Base-by-base conservation (phyloP, 1,140 invertebrate genomes). In the Pemphigus obesinymphae region DNA sequence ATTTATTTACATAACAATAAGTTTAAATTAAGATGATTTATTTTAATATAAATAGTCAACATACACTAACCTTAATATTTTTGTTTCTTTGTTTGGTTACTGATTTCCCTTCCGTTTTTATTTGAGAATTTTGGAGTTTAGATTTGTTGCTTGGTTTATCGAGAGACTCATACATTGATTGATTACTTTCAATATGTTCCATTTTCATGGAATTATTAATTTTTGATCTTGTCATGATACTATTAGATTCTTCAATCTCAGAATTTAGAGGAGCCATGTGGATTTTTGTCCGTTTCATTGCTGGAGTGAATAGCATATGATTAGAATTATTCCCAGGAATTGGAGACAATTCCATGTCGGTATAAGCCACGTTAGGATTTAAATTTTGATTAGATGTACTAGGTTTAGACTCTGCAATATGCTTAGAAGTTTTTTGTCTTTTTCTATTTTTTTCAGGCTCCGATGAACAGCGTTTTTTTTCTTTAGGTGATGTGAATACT, bases 291-390 rank as follows among this genome's bases (percentile, higher is more conserved):
- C 17, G 26, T 50, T 73, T 73, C 7, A 20, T 63, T 31, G 55
- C 55, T 29, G 76, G 76, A 34, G 76, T 80, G 31, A 26, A 80
- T 11, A 80, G 45, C 37, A 63, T 40, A n/a, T 55, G 50, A 3
- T 58, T 34, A 26, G 53, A 20, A 29, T 26, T 37, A 37, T 55
- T 34, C 11, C 50, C 75, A 17, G 53, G 5, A 7, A 78, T 78
- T 15, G 75, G 53, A 6, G 75, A 78, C 20, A 55, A 40, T 43
- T 58, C n/a, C 61, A 43, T 34, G 10, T 2, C 23, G 10, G 34
- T 26, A 53, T n/a, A n/a, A 48, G 48, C 55, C 10, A 3, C 48
- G 15, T 13, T 15, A 55, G 17, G 10, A 34, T 23, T 40, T 0
- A 53, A 50, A 53, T 31, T 58, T 76, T 76, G 45, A 37, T 53